Conservation (phyloP, 2,113 vertebrate genomes). For the Lepus americanus region DNA sequence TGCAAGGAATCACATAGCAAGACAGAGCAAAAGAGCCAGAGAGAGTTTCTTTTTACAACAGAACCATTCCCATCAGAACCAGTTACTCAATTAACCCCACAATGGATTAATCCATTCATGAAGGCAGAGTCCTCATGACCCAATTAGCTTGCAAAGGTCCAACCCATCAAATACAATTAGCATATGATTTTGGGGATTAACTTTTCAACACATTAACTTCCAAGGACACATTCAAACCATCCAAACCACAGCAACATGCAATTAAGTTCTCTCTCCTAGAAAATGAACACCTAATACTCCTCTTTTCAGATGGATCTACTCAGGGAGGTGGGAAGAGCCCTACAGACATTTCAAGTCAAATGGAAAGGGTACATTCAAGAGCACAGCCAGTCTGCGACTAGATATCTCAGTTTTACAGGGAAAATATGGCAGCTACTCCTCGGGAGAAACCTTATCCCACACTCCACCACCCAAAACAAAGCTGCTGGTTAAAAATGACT, state of each 20-base stretch:
- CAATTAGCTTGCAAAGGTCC: background rate
- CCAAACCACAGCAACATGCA: background rate
- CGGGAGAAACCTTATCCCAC: background rate
- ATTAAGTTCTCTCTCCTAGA: background rate
- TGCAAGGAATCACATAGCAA: no score
- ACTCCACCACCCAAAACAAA: background rate
- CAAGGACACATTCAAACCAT: background rate
- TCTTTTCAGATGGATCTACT: background rate
- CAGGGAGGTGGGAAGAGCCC: background rate
- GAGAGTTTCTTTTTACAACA: background rate
- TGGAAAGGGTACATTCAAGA: background rate
- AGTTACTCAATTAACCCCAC: background rate
- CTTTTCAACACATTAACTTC: background rate
- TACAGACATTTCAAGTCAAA: background rate
- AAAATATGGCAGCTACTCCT: background rate
- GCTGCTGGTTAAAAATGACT: background rate
- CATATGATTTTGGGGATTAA: background rate
- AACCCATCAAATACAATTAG: background rate
- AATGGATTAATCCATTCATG: background rate
- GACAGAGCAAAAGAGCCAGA: background rate
- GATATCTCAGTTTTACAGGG: background rate
- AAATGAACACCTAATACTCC: background rate
- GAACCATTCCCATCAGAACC: background rate
- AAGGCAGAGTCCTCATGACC: background rate
- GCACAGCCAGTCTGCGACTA: background rate